Percentiles rank a stretch among this genome's conserved stretches.
These are phyloP conservation scores for Podargus strigoides DNA, from an alignment of 2,797 vertebrate species.

Conservation along the genomic window DNA sequence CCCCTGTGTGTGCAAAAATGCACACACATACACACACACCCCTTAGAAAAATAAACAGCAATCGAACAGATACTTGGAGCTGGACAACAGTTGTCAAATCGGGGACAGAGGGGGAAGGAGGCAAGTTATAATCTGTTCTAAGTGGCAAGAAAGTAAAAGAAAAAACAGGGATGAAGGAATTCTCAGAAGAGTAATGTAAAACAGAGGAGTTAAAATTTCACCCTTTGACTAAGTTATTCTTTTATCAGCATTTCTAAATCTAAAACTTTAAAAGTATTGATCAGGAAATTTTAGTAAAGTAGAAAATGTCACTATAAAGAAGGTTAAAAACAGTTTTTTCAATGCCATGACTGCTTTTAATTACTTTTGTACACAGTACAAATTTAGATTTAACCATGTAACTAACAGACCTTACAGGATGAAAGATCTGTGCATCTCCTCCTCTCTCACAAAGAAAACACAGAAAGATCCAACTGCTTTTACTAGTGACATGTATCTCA, in stretches of 20 bases:
- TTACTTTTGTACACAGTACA: background rate
- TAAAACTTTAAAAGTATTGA: background rate
- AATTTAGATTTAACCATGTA: background rate
- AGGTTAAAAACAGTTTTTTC: background rate
- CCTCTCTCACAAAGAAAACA: background rate
- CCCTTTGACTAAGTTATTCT: background rate
- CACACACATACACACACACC: rapidly evolving
- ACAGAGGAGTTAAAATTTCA: background rate
- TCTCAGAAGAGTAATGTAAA: background rate
- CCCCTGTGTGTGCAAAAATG: background rate
- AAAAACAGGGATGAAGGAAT: background rate
- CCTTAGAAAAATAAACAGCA: background rate
- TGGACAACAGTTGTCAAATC: background rate
- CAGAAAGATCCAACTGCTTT: background rate
- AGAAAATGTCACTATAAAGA: background rate
- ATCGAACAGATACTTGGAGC: background rate
- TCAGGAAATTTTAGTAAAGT: background rate
- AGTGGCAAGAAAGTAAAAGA: background rate
- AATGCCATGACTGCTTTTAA: background rate
- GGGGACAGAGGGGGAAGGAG: background rate
- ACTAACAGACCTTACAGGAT: background rate
- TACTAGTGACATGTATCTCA: background rate
- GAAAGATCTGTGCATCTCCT: background rate
- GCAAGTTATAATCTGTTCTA: background rate
- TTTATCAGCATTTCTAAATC: background rate